These are phyloP conservation scores for Ammospiza nelsoni DNA, from an alignment of 2,113 vertebrate species.

Conservation along the genomic window DNA sequence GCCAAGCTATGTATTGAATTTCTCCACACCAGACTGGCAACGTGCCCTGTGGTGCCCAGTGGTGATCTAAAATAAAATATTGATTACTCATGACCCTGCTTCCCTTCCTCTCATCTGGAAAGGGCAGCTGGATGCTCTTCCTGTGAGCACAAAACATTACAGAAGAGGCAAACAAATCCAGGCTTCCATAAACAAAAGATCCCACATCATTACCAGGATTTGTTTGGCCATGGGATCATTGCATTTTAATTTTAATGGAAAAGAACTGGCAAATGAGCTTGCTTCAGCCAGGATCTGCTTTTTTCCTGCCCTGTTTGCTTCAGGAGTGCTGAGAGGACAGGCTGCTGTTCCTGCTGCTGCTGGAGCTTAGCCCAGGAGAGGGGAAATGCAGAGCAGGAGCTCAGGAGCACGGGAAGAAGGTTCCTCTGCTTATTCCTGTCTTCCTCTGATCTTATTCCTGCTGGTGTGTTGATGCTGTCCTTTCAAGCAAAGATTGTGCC, in stretches of 20 bases:
- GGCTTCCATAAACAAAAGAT: not conserved
- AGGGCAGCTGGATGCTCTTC: not conserved
- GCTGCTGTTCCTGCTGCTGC: not conserved
- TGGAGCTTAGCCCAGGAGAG: not conserved
- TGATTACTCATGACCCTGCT: not conserved
- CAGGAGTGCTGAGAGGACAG: not conserved
- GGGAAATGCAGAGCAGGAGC: not conserved
- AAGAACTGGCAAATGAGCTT: not conserved
- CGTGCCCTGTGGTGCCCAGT: not conserved
- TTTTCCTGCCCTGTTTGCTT: not conserved
- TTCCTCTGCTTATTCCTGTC: not conserved
- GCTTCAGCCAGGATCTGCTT: not conserved
- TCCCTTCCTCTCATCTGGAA: not conserved
- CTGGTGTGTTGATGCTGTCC: not conserved
- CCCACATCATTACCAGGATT: not conserved
- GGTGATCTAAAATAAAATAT: constrained; percentile 49
- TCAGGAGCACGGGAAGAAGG: accelerated
- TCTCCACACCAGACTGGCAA: constrained; percentile 25
- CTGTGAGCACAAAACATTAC: not conserved
- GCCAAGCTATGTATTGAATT: constrained; percentile 27
- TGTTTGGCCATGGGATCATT: not conserved
- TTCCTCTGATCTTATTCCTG: not conserved
- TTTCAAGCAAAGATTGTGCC: not conserved
- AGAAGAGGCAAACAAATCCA: not conserved
- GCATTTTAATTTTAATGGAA: not conserved